Conservation (phyloP, 2,797 vertebrate genomes). For the Sebastes hopkinsi region DNA sequence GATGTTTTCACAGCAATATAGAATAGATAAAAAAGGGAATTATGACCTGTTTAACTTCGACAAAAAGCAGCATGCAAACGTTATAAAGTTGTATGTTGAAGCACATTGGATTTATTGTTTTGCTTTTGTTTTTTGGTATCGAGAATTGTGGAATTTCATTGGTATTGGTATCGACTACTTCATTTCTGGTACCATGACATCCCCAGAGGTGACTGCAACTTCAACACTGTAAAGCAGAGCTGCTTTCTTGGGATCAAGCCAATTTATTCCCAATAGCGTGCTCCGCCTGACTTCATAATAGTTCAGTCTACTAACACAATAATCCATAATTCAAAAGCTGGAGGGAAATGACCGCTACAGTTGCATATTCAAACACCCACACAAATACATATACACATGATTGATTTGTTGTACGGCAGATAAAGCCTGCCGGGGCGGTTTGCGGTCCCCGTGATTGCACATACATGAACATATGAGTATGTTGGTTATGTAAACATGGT, state of each 20-base stretch:
- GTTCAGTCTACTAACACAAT: conserved; percentile 40
- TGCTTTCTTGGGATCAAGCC: conserved; percentile 5
- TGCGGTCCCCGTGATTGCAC: conserved; percentile 49
- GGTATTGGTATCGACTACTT: neutral
- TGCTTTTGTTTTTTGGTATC: no score
- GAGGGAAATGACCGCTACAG: conserved; percentile 35
- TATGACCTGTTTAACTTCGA: no score
- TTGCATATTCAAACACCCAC: conserved; percentile 51
- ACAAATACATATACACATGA: conserved; percentile 11
- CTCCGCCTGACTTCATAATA: conserved; percentile 32
- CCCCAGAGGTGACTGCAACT: neutral
- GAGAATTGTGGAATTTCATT: no score
- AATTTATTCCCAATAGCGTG: conserved; percentile 39
- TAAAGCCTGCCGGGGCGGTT: conserved; percentile 22
- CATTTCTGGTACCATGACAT: neutral
- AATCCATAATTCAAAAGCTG: conserved; percentile 66
- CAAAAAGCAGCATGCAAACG: no score
- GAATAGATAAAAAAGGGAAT: no score
- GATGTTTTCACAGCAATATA: no score
- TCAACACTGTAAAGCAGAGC: neutral
- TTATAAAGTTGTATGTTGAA: no score
- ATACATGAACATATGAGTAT: conserved; percentile 47
- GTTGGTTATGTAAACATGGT: conserved; percentile 64
- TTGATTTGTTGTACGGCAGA: conserved; percentile 44
- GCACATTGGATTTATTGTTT: no score